Base-by-base conservation (phyloP, 2,797 vertebrate species). In the Parambassis ranga region DNA sequence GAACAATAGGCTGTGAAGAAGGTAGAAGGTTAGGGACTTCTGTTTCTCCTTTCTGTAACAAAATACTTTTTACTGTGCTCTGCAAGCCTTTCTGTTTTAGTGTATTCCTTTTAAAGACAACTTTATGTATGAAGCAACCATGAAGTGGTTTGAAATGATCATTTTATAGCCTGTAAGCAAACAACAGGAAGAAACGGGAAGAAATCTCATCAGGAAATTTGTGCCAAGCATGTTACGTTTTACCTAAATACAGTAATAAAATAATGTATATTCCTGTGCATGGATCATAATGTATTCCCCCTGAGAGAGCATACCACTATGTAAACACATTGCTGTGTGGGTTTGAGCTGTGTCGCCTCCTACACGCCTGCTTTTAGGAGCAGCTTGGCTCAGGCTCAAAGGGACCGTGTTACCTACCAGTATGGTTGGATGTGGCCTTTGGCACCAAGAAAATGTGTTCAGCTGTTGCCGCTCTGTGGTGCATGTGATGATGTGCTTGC, bases 321-420 rank as follows among this genome's bases (percentile, higher is more conserved):
- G 71, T 83, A 81, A 85, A 79, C 67, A 84, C 81, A 70, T 53
- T 31, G 60, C 44, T 15, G 73, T 75, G 82, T 87, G 78, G 81
- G 88, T 77, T n/a, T 81, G 75, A 83, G 66, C 80, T 79, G 72
- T 71, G 81, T 63, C 20, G 49, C 80, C 87, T 83, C 90, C 83
- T 82, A 87, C 83, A 66, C 86, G 82, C 71, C 71, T 74, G 44
- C 71, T 85, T 72, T 85, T 72, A 75, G 68, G 61, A 82, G 64
- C 73, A 59, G 35, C 72, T 87, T 88, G 83, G 81, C 79, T 82
- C 37, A 8, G 55, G 57, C 81, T 87, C 79, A 81, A 75, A 86
- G 76, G 65, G 37, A 78, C 41, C 63, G 41, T 71, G 75, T 71
- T 83, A 79, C 72, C 81, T 77, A 65, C 60, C 63, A 57, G 31